Base-by-base conservation (phyloP, 2,113 vertebrate genomes). In the Trogon surrucura region DNA sequence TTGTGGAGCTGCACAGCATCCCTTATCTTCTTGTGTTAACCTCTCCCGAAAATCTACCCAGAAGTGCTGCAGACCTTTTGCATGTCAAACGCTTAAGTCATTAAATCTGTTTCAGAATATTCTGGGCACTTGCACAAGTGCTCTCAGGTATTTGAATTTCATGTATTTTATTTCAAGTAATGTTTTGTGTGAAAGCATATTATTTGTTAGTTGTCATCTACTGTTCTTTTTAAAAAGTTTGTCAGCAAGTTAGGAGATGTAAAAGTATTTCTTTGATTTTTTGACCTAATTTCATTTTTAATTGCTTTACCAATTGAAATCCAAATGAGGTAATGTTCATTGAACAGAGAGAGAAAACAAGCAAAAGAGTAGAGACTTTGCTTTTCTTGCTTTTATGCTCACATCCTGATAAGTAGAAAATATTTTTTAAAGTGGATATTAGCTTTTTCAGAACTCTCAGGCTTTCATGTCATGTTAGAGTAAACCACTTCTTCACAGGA, bases 221-320 rank as follows among this genome's bases (percentile, higher is more conserved):
- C 60, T 70, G 16, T 26, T 85, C 30, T 69, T 79, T 11, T 67
- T 38, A 7, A 88, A 53, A 92, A 81, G 51, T 84, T 87, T 87
- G 30, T 32, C 78, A 72, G 48, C 38, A 84, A 82, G 58, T 67
- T 75, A 75, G 48, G 50, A 64, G 19, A 65, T 22, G 15, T 84
- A 18, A 58, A 88, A 84, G 48, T 64, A 86, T 54, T 91, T 70
- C 48, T 88, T 85, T 91, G 57, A 72, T 89, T 91, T 92, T 5
- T 69, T 91, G 85, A 88, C 66, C 66, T 85, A 53, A 85, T 89
- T 91, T 89, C 3, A 72, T 80, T 92, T 91, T 92, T 85, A 95
- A 89, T 91, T 96, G 74, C 78, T 77, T 91, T 88, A 77, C 41
- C 58, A 44, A 16, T 69, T 81, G 87, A 80, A 89, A 89, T 38